Evolutionary conservation across 92 coral and sea anemone species (phyloP).

Genomic region (Palythoa heliodiscus): DNA sequence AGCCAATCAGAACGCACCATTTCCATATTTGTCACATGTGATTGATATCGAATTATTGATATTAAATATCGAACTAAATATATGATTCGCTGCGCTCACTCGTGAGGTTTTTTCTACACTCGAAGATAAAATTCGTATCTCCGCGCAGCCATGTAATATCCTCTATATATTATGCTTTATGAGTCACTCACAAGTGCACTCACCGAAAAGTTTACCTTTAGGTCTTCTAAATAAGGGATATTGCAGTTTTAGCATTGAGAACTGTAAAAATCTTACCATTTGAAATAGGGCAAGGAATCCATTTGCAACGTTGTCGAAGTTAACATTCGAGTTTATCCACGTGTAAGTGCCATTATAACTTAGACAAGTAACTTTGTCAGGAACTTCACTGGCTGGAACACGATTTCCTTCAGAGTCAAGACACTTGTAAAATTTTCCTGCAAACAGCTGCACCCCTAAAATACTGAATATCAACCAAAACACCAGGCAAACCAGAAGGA

Average conservation of each 20-base stretch:
- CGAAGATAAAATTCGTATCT: too few relatives aligned
- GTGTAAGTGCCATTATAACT: constrained; percentile 33
- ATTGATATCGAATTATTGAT: too few relatives aligned
- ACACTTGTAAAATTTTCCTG: constrained; percentile 60
- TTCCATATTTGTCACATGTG: too few relatives aligned
- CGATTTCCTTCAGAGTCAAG: constrained; percentile 40
- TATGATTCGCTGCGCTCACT: too few relatives aligned
- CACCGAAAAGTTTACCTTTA: background rate
- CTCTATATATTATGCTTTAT: too few relatives aligned
- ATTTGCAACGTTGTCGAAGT: constrained; percentile 54
- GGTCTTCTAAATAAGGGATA: background rate
- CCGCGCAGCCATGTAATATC: too few relatives aligned
- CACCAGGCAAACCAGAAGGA: constrained; percentile 53
- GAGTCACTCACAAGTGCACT: too few relatives aligned
- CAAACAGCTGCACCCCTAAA: constrained; percentile 63
- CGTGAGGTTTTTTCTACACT: too few relatives aligned
- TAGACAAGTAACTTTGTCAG: constrained; percentile 46
- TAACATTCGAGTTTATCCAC: constrained; percentile 55
- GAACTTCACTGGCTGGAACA: constrained; percentile 30
- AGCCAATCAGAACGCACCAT: too few relatives aligned
- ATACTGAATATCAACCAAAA: constrained; percentile 65
- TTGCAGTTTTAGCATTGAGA: background rate
- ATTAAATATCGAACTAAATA: too few relatives aligned
- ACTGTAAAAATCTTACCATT: constrained; percentile 30
- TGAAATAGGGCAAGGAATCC: constrained; percentile 60